Conservation (phyloP, 2,797 vertebrate species). For the Melanotaenia parkinsoni region DNA sequence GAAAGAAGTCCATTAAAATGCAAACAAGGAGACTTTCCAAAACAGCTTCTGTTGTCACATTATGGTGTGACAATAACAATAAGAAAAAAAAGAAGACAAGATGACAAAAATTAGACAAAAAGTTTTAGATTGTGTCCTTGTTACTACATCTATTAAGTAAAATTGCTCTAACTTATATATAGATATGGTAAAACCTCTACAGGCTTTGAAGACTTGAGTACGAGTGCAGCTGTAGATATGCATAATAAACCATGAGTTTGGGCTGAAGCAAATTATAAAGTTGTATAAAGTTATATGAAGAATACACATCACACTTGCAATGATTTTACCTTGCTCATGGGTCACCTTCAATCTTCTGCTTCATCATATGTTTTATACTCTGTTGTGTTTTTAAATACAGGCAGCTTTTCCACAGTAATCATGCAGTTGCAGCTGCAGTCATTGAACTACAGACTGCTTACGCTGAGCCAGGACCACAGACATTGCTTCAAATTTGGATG, state of each 20-base stretch:
- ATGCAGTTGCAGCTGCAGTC: not conserved
- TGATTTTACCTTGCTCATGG: not conserved
- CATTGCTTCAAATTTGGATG: not conserved
- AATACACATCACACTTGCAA: not conserved
- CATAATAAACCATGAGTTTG: not conserved
- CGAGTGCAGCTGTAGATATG: not conserved
- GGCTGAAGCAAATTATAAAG: not conserved
- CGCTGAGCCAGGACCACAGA: not conserved
- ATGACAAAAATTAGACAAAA: not conserved
- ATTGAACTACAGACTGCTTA: not conserved
- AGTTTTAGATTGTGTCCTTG: not conserved
- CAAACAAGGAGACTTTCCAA: conserved; percentile 1
- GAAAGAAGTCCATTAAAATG: conserved; percentile 6
- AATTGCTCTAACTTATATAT: not conserved
- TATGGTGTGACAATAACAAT: not conserved
- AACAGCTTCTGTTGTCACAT: not conserved
- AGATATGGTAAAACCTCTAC: too few relatives aligned
- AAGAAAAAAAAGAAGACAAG: not conserved
- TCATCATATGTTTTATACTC: not conserved
- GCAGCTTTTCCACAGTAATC: not conserved
- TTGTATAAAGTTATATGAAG: not conserved
- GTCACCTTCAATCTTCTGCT: too few relatives aligned
- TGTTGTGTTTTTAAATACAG: not conserved
- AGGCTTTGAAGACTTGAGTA: too few relatives aligned
- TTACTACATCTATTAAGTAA: not conserved